A percentile compares a stretch with the other conserved stretches of the same genome.
Conservation (phyloP, 2,797 vertebrate genomes). For the Rhinogobio ventralis region DNA sequence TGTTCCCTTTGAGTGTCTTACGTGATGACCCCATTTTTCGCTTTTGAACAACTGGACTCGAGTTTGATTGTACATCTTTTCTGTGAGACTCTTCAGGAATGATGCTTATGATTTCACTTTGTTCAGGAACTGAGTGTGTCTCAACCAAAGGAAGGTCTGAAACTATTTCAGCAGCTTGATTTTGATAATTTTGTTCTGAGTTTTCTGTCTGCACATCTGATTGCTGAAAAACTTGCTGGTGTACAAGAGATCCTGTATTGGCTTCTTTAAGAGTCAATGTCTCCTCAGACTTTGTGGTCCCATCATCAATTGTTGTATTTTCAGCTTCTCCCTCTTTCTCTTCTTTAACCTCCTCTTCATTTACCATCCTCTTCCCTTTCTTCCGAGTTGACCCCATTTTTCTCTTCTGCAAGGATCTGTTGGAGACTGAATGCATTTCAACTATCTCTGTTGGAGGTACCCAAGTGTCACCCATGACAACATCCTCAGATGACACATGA, state of each 20-base stretch:
- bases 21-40: slow-evolving; percentile 40
- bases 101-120: not conserved
- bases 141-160: not conserved
- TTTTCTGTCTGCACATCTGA: not conserved
- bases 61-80: not conserved
- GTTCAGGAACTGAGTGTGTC: not conserved
- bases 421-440: not conserved
- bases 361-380: not conserved
- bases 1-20: not conserved
- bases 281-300: not conserved
- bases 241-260: not conserved
- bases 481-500: not conserved
- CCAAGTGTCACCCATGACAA: not conserved
- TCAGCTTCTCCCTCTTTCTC: slow-evolving; percentile 17
- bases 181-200: slow-evolving; percentile 7
- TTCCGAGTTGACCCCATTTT: slow-evolving; percentile 59
- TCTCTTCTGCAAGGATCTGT: slow-evolving; percentile 52
- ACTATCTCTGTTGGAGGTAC: not conserved
- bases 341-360: slow-evolving; percentile 6
- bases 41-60: slow-evolving; percentile 7
- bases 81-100: not conserved
- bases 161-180: not conserved
- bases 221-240: not conserved
- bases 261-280: not conserved
- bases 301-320: not conserved